Percentiles rank a stretch among this genome's conserved stretches.
Evolutionary conservation across 2,888 invertebrate species (phyloP).

Genomic region (Microplitis deprimator): DNA sequence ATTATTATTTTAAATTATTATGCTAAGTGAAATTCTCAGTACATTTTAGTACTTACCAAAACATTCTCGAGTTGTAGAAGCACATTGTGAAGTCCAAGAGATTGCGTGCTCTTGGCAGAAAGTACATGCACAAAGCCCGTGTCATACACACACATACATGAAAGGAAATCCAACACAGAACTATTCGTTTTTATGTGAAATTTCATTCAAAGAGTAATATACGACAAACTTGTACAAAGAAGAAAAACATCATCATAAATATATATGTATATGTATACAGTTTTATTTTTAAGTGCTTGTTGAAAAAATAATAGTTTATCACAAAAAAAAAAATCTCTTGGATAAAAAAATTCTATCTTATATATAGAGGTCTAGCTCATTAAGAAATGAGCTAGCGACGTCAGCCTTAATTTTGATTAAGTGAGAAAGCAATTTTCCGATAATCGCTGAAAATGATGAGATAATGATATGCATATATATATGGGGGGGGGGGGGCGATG

Average conservation of each 20-base stretch:
- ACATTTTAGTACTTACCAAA: conserved; percentile 1
- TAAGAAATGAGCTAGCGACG: no score
- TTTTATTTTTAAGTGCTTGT: not conserved
- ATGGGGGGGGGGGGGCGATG: no score
- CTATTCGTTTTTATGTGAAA: not conserved
- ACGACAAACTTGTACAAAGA: not conserved
- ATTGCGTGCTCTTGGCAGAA: conserved; percentile 21
- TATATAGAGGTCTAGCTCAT: no score
- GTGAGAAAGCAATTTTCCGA: no score
- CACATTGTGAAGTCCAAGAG: conserved; percentile 7
- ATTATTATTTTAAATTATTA: conserved; percentile 8
- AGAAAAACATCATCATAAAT: conserved; percentile 6
- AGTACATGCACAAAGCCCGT: conserved; percentile 22
- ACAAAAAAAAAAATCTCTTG: no score
- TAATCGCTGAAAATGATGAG: no score
- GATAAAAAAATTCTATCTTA: no score
- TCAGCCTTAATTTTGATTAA: no score
- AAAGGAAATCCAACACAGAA: conserved; percentile 3
- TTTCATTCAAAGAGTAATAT: conserved; percentile 7
- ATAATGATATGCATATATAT: no score
- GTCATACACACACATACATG: not conserved
- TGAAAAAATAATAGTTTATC: no score
- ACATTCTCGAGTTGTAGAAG: not conserved
- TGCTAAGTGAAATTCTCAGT: conserved; percentile 1
- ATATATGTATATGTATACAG: not conserved